phyloP scores from a whole-genome alignment of 2,888 invertebrate species.

The Acronicta aceris region DNA sequence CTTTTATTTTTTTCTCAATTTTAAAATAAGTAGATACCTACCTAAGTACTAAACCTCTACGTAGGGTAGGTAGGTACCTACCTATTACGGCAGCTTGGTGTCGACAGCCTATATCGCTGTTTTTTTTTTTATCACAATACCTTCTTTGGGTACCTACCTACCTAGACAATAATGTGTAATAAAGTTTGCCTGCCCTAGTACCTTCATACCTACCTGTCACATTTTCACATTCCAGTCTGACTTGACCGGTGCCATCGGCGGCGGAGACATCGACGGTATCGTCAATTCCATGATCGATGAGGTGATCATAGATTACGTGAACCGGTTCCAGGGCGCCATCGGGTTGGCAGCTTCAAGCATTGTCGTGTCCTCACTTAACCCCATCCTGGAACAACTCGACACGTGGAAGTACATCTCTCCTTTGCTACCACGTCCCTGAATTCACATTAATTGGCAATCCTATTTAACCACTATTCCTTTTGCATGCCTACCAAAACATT shows the following conservation, averaged over 20 bases:
- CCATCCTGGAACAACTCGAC: constrained; percentile 73
- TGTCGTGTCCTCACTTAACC: constrained; percentile 63
- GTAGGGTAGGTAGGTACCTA: too few species aligned
- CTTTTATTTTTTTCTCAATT: too few species aligned
- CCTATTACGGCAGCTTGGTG: too few species aligned
- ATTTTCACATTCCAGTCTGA: constrained; percentile 67
- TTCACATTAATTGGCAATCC: neutral
- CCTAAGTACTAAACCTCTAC: too few species aligned
- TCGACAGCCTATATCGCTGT: too few species aligned
- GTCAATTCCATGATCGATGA: constrained; percentile 80
- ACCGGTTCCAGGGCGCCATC: constrained; percentile 78
- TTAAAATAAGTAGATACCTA: too few species aligned
- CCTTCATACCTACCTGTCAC: neutral
- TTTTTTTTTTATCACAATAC: too few species aligned
- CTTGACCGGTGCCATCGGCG: constrained; percentile 81
- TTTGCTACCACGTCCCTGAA: constrained; percentile 57
- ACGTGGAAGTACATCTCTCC: constrained; percentile 77
- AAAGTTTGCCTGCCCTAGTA: too few species aligned
- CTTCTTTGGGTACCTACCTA: too few species aligned
- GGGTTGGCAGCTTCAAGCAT: constrained; percentile 48
- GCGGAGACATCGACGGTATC: constrained; percentile 81
- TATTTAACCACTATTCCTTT: neutral
- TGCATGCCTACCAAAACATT: neutral
- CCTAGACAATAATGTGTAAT: too few species aligned
- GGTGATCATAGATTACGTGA: constrained; percentile 76